These are phyloP conservation scores for Drosophila greeni DNA, from an alignment of 2,888 invertebrate genomes.

Conservation along the genomic window DNA sequence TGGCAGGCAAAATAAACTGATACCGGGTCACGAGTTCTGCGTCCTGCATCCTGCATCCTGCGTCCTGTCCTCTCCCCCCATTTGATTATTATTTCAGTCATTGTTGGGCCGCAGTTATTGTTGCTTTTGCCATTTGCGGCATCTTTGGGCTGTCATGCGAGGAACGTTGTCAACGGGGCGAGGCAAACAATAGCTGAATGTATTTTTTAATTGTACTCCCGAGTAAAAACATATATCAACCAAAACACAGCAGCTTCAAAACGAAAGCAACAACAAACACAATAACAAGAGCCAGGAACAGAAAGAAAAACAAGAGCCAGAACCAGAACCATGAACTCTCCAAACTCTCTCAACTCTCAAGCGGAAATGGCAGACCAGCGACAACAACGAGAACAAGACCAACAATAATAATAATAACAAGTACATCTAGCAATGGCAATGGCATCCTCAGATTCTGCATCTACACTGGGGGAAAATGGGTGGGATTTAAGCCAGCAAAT, in stretches of 20 bases:
- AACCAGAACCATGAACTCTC: constrained; percentile 57
- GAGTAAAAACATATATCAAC: constrained; percentile 64
- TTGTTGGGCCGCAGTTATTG: constrained; percentile 43
- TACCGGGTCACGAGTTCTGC: constrained; percentile 48
- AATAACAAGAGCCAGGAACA: constrained; percentile 35
- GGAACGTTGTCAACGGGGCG: constrained; percentile 52
- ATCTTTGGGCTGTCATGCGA: constrained; percentile 71
- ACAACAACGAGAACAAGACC: constrained; percentile 55
- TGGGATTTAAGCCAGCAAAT: neutral
- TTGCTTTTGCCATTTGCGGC: constrained; percentile 62
- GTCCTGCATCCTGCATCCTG: constrained; percentile 38
- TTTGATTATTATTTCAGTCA: constrained; percentile 62
- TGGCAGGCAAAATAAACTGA: constrained; percentile 51
- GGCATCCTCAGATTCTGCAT: constrained; percentile 47
- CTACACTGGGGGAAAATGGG: constrained; percentile 4
- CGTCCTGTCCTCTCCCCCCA: constrained; percentile 30
- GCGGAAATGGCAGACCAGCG: constrained; percentile 70
- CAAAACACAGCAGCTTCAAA: constrained; percentile 35
- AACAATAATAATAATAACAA: constrained; percentile 54
- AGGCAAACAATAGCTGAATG: constrained; percentile 67
- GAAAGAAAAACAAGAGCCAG: constrained; percentile 16
- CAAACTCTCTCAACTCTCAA: constrained; percentile 56
- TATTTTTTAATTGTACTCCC: constrained; percentile 73
- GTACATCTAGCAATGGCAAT: constrained; percentile 42
- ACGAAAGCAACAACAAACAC: constrained; percentile 12